Conservation (phyloP, 2,888 invertebrate species). For the Acleris emargana region DNA sequence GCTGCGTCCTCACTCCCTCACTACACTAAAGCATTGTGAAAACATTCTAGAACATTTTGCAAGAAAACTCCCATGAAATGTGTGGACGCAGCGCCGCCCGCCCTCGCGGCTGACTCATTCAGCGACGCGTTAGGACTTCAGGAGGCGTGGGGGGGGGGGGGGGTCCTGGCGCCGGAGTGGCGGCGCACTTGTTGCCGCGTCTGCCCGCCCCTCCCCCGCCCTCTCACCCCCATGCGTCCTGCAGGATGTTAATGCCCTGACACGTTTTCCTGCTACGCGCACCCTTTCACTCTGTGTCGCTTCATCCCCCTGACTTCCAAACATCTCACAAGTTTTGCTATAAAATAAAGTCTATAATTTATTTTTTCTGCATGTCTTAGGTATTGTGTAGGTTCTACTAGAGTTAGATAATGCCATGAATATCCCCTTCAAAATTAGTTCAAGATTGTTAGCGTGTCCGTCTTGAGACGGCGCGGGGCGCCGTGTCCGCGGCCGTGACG, state of each 20-base stretch:
- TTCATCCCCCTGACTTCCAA: neutral
- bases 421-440: too few relatives aligned
- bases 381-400: too few relatives aligned
- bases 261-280: neutral
- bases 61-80: too few relatives aligned
- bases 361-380: too few relatives aligned
- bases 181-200: constrained; percentile 67
- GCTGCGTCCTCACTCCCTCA: too few relatives aligned
- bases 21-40: too few relatives aligned
- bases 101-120: neutral
- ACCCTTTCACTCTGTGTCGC: neutral
- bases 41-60: too few relatives aligned
- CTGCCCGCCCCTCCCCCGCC: constrained; percentile 36
- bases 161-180: constrained; percentile 61
- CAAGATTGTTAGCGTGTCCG: too few relatives aligned
- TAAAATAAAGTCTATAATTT: too few relatives aligned
- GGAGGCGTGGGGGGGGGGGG: constrained; percentile 38
- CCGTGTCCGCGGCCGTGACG: too few relatives aligned
- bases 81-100: neutral
- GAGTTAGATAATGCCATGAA: too few relatives aligned
- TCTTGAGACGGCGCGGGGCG: too few relatives aligned
- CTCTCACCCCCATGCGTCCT: neutral
- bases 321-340: neutral
- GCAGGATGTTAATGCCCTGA: neutral
- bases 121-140: neutral